Evolutionary conservation across 1,140 invertebrate genomes (phyloP), one percentile per base, ranked within the genome.

Genomic region (Drosophila quadrilineata): DNA sequence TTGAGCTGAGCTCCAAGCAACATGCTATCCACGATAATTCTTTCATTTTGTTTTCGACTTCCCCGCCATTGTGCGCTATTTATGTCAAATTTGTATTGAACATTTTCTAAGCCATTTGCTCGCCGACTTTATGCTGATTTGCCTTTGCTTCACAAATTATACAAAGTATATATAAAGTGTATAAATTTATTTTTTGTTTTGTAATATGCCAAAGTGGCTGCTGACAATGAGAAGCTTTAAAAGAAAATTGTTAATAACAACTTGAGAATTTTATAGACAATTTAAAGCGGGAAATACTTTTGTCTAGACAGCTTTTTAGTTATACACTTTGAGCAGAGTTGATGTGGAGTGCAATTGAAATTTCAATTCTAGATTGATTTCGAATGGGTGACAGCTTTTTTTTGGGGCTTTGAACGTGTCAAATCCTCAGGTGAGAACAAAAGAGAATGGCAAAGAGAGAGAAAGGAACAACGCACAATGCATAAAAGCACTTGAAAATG

Each of bases 91-190:
- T 54, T 73, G 63, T 85, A 63, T 70, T 53, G 60, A 73, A 84
- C 77, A 82, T 84, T 84, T 84, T 84, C 79, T 74, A 85, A 84
- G 77, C 77, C 79, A 85, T 84, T 84, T 84, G 71, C 62, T 68
- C 60, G 66, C 66, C 68, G 68, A 84, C 77, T 84, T 80, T 84
- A 76, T 82, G 68, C 64, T 64, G 62, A 60, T 57, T 50, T 43
- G 24, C 29, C n/a, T 33, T 49, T 53, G 3, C 8, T 38, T n/a
- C n/a, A n/a, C n/a, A n/a, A n/a, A n/a, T n/a, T n/a, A n/a, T n/a
- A n/a, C n/a, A n/a, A n/a, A n/a, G n/a, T n/a, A n/a, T n/a, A n/a
- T n/a, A n/a, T n/a, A n/a, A n/a, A n/a, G n/a, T n/a, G n/a, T n/a
- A n/a, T n/a, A n/a, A n/a, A n/a, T n/a, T n/a, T 10, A 0, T 10